Evolutionary conservation across 2,888 invertebrate genomes (phyloP), one percentile per base, ranked within the genome.

Genomic region (Ommatoiulus sabulosus): DNA sequence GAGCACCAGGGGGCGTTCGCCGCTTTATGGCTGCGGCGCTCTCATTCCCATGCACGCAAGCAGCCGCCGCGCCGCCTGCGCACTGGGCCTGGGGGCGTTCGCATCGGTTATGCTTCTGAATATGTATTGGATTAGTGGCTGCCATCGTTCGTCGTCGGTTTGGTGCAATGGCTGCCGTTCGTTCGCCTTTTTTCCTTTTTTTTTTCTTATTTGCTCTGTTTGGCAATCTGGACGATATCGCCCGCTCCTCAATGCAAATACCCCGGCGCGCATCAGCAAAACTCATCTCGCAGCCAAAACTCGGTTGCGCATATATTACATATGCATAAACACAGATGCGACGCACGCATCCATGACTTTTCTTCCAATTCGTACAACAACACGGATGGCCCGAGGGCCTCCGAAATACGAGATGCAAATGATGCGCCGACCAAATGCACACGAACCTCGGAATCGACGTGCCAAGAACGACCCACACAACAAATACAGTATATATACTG

Each of bases 201-300:
- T 17, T 12, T 15, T 15, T 57, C n/a, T 63, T 63, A 63, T 63
- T 63, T 63, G 63, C 63, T 63, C 63, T 63, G 63, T 63, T 63
- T 63, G 63, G 63, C 63, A 63, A 63, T 63, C 63, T 63, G 63
- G 63, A 63, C 63, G 63, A 63, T 63, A 63, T 63, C 63, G 63
- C 63, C 63, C 63, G n/a, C 63, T 63, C 63, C 63, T 63, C 63
- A n/a, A 63, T 63, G 63, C 63, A 63, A 63, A 63, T 63, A 63
- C 63, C 63, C 63, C 63, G 63, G 63, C 63, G 63, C 63, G 63
- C 63, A 63, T 63, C 63, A 63, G 63, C 63, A 63, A 63, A 63
- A 63, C 63, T 63, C 63, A 63, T 63, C 63, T 63, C 63, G 63
- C 63, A 63, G 20, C 63, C n/a, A 63, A 63, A 63, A 20, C 52